Evolutionary conservation across 92 coral and sea anemone genomes (phyloP), one percentile per base, ranked within the genome.

Genomic region (Phenganax stokvisi): DNA sequence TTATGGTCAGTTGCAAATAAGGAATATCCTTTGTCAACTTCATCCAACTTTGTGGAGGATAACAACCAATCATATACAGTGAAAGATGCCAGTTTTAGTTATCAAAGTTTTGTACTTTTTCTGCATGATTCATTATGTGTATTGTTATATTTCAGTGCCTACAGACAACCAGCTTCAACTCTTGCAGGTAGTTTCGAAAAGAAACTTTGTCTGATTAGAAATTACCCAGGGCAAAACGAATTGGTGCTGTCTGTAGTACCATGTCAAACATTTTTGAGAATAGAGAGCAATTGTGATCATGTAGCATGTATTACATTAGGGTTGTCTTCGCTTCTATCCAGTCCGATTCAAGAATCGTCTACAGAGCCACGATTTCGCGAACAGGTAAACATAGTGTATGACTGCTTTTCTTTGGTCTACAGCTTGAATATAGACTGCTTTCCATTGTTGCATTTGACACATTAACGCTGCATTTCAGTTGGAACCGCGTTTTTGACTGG

Each of bases 291-390:
- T 37, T 37, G 47, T 37, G 47, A 37, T 37, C 5, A 37, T 37
- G 47, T 37, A 37, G 3, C 9, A 69, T 69, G 2, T 69, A 69
- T 9, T 17, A 6, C 30, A 7, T 12, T 27, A 76, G 81, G 81
- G 37, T 13, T 76, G 70, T 0, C 69, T 0, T 58, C 81, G 0
- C 81, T 76, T 12, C 10, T 76, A 53, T 54, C 81, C n/a, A 76
- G 81, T 59, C 81, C 81, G 15, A 76, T 76, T 76, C 70, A 76
- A 27, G 81, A 76, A 17, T 57, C 69, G 13, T 70, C 81, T 8
- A n/a, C 29, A 76, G 58, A 59, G 20, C 12, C 51, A 28, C 6
- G 29, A 15, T 76, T 57, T 29, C 66, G 10, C 44, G 29, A 76
- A 37, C 47, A 37, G 57, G 81, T 76, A 75, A 25, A 56, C 20